Conservation (phyloP, 2,797 vertebrate genomes). For the Chiroxiphia lanceolata region DNA sequence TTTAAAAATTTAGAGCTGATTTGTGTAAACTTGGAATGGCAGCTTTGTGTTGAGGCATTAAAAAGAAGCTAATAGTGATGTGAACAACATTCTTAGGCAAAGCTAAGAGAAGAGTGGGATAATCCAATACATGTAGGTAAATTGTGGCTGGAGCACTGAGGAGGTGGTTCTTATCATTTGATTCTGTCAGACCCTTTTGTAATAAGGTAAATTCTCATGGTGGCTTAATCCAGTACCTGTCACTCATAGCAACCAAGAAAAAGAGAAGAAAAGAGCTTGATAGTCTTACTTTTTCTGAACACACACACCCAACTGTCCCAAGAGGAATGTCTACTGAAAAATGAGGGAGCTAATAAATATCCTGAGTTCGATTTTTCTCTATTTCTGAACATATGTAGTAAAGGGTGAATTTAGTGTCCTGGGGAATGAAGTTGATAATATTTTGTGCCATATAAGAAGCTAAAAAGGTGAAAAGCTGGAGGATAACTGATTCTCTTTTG, state of each 20-base stretch:
- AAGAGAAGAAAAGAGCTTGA: background rate
- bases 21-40: background rate
- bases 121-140: background rate
- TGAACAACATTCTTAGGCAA: background rate
- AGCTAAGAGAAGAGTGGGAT: background rate
- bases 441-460: background rate
- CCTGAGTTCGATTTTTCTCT: background rate
- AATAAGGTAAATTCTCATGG: background rate
- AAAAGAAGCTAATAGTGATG: background rate
- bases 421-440: background rate
- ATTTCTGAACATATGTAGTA: background rate
- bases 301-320: background rate
- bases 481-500: background rate
- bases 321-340: background rate
- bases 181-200: slow-evolving; percentile 10
- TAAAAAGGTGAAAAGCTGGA: background rate
- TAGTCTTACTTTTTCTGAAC: background rate
- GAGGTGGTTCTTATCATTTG: background rate
- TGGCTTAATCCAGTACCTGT: background rate
- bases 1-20: background rate
- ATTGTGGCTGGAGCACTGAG: background rate
- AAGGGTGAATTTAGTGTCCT: background rate
- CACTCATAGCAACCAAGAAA: background rate
- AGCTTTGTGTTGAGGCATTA: background rate
- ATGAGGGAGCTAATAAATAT: background rate